These are phyloP conservation scores for Coracopsis vasa DNA, from an alignment of 2,113 vertebrate genomes.

Conservation along the genomic window DNA sequence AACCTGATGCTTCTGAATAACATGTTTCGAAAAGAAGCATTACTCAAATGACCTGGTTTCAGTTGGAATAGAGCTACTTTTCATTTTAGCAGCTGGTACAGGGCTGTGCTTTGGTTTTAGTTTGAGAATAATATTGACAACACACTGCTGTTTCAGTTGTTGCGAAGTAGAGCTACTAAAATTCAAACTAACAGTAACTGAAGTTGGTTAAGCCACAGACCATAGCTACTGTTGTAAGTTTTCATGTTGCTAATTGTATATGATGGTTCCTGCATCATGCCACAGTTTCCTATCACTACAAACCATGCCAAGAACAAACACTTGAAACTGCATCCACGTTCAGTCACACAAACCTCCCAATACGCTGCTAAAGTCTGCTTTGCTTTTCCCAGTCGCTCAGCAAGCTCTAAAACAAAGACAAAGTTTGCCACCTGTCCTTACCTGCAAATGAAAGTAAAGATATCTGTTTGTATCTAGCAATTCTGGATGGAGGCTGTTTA, in stretches of 20 bases:
- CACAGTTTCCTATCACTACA: neutral
- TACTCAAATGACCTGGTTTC: neutral
- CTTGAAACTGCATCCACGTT: fast-evolving
- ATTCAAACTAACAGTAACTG: neutral
- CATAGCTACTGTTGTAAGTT: neutral
- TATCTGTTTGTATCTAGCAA: constrained; percentile 96
- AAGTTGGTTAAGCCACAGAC: neutral
- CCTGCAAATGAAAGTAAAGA: constrained; percentile 98
- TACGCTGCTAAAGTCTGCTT: fast-evolving
- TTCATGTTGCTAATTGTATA: neutral
- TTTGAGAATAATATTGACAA: neutral
- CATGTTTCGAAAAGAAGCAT: neutral
- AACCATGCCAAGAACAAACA: neutral
- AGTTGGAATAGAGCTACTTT: neutral
- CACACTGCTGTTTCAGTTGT: neutral
- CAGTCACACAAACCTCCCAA: neutral
- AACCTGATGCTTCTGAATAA: neutral
- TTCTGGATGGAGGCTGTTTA: constrained; percentile 97
- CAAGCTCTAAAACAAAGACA: neutral
- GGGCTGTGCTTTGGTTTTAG: neutral
- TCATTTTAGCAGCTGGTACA: neutral
- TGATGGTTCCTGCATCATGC: neutral
- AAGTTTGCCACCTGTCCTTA: constrained; percentile 35
- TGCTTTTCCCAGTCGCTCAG: neutral
- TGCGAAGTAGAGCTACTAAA: neutral